These are phyloP conservation scores for Semnopithecus entellus DNA, from an alignment of 2,113 vertebrate genomes.

Conservation along the genomic window DNA sequence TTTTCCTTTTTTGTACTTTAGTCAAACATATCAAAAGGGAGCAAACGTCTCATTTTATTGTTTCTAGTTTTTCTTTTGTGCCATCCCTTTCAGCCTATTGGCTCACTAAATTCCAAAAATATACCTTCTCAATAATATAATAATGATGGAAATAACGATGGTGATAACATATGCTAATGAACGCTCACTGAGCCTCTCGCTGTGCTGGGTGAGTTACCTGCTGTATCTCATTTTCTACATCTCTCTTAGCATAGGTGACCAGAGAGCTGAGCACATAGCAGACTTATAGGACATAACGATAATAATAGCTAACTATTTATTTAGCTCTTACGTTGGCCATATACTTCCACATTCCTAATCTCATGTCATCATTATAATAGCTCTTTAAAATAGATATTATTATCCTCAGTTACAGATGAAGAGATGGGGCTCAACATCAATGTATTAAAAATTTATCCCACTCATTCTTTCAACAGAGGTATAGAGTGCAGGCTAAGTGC, in stretches of 20 bases:
- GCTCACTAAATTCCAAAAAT: constrained; percentile 6
- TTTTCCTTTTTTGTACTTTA: not conserved
- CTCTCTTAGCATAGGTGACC: not conserved
- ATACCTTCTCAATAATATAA: not conserved
- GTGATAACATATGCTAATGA: not conserved
- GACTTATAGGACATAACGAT: not conserved
- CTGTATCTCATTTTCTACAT: not conserved
- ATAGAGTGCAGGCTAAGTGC: not conserved
- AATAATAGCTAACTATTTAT: not conserved
- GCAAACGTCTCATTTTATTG: not conserved
- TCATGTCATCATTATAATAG: not conserved
- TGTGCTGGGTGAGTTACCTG: not conserved
- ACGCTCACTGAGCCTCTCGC: not conserved
- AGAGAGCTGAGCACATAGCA: not conserved
- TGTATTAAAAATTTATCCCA: not conserved
- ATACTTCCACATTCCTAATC: not conserved
- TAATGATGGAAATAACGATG: not conserved
- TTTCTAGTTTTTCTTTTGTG: constrained; percentile 40
- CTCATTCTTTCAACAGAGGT: not conserved
- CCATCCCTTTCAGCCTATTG: not conserved
- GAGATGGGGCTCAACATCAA: not conserved
- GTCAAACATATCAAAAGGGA: not conserved
- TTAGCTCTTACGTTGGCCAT: not conserved
- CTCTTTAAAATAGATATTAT: not conserved
- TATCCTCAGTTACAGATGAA: not conserved